Evolutionary conservation across 1,140 invertebrate genomes (phyloP).

Genomic region (Tetramorium simillimum): DNA sequence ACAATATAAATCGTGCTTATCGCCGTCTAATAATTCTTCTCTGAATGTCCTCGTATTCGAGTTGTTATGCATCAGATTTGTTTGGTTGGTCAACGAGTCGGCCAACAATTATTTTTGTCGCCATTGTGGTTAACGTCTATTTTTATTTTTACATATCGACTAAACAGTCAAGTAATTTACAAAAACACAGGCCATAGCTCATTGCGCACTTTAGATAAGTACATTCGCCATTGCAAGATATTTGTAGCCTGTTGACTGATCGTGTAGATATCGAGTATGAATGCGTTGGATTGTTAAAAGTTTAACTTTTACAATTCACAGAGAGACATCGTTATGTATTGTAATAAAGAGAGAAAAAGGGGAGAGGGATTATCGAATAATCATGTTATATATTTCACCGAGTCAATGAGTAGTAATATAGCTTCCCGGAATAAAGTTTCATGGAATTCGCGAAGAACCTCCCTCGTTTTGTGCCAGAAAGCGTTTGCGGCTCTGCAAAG

Average conservation of each 20-base stretch:
- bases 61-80: not conserved
- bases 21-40: not conserved
- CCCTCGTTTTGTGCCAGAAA: not conserved
- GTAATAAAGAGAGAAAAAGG: not conserved
- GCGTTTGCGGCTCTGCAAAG: constrained; percentile 14
- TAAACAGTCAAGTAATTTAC: constrained; percentile 7
- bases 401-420: too few species aligned
- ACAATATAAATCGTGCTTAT: not conserved
- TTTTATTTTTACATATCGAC: not conserved
- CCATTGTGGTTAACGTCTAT: not conserved
- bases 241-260: constrained; percentile 11
- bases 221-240: not conserved
- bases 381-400: not conserved
- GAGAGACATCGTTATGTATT: not conserved
- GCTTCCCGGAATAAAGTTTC: not conserved
- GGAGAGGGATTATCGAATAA: not conserved
- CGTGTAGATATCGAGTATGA: not conserved
- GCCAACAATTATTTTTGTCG: not conserved
- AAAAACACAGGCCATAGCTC: not conserved
- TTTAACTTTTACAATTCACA: not conserved
- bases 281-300: not conserved
- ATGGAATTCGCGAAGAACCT: not conserved
- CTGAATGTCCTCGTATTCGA: not conserved
- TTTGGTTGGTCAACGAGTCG: not conserved
- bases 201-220: not conserved